Conservation (phyloP, 2,113 vertebrate species). For the Guaruba guarouba region DNA sequence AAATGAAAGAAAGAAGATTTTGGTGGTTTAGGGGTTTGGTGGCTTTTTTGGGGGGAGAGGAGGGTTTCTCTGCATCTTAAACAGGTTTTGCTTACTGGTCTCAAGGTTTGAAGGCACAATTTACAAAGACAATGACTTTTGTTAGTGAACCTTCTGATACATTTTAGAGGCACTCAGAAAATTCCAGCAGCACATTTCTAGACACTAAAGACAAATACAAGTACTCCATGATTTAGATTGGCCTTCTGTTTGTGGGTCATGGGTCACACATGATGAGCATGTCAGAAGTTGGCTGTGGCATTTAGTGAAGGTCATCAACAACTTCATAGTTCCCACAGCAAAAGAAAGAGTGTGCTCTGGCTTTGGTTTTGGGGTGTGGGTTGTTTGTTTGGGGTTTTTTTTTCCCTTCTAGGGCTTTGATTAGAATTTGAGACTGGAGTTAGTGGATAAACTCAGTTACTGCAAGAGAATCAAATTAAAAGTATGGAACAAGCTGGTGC, state of each 20-base stretch:
- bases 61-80: background rate
- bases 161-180: constrained; percentile 49
- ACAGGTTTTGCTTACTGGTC: background rate
- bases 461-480: constrained; percentile 1
- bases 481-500: background rate
- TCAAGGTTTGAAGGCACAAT: constrained; percentile 32
- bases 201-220: constrained; percentile 30
- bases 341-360: background rate
- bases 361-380: background rate
- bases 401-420: background rate
- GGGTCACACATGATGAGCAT: background rate
- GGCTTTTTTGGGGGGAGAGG: rapidly evolving
- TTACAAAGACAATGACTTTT: constrained; percentile 18
- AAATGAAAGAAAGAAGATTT: background rate
- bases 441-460: background rate
- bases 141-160: constrained; percentile 1
- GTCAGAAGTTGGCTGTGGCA: constrained; percentile 21
- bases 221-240: constrained; percentile 9
- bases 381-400: rapidly evolving
- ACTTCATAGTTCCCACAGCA: constrained; percentile 19
- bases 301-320: constrained; percentile 32
- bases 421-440: background rate
- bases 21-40: background rate
- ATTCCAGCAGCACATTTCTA: constrained; percentile 8
- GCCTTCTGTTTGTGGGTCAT: constrained; percentile 14